These are phyloP conservation scores for Aradophagus sp. DNA, from an alignment of 1,140 invertebrate genomes.

Conservation along the genomic window DNA sequence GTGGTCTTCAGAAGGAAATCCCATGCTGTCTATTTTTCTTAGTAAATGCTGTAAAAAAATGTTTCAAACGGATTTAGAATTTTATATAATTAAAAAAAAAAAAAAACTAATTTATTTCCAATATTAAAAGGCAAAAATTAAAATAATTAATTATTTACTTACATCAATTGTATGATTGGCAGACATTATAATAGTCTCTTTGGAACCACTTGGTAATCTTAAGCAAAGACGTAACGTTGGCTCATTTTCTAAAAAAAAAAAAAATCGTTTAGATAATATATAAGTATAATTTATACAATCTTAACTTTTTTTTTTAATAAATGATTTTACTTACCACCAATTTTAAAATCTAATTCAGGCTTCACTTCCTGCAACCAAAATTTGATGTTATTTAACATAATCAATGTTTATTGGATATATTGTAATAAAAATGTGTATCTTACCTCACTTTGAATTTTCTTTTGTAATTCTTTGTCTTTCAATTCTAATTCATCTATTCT, in stretches of 20 bases:
- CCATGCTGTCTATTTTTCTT: slow-evolving; percentile 70
- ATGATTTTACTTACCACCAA: slow-evolving; percentile 30
- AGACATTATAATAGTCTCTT: slow-evolving; percentile 68
- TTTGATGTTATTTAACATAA: too few species aligned
- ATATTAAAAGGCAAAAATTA: too few species aligned
- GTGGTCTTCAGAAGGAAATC: slow-evolving; percentile 65
- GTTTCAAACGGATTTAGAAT: too few species aligned
- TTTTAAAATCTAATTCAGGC: slow-evolving; percentile 16
- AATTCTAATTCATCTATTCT: slow-evolving; percentile 65
- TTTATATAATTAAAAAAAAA: slow-evolving; percentile 3
- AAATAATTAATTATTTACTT: too few species aligned
- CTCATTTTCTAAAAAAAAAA: slow-evolving; percentile 49
- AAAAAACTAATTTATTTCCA: too few species aligned
- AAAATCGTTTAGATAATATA: slow-evolving; percentile 1
- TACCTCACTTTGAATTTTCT: slow-evolving; percentile 45
- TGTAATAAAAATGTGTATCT: slow-evolving; percentile 1
- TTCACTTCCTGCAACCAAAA: slow-evolving; percentile 36
- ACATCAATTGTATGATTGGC: slow-evolving; percentile 68
- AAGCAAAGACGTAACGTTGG: slow-evolving; percentile 68
- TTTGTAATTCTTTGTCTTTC: slow-evolving; percentile 53
- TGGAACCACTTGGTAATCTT: slow-evolving; percentile 69
- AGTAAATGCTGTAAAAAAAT: slow-evolving; percentile 66
- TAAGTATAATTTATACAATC: too few species aligned
- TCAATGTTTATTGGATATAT: too few species aligned
- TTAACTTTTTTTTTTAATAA: slow-evolving; percentile 3